These are phyloP conservation scores for Protosalanx chinensis DNA, from an alignment of 2,797 vertebrate species.

Conservation along the genomic window DNA sequence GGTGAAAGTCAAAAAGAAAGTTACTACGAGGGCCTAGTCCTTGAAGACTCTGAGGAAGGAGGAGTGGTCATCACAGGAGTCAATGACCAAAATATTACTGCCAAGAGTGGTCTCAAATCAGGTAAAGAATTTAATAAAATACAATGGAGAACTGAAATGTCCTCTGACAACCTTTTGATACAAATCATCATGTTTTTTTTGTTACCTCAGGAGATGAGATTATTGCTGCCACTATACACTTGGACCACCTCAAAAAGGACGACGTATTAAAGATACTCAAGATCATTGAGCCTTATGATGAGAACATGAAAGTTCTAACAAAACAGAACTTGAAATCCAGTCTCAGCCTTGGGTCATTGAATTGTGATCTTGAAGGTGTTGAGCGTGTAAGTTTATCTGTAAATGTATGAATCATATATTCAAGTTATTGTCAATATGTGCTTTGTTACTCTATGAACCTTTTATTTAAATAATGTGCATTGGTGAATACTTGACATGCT, in stretches of 20 bases:
- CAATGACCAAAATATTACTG: constrained; percentile 39
- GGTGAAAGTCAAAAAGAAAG: constrained; percentile 30
- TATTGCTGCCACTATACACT: constrained; percentile 72
- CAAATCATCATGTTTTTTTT: neutral
- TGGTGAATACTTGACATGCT: neutral
- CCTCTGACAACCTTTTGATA: neutral
- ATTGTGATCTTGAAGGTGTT: constrained; percentile 28
- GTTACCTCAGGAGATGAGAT: constrained; percentile 66
- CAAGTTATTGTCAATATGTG: too few relatives aligned
- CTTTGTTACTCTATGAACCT: neutral
- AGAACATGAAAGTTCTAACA: constrained; percentile 71
- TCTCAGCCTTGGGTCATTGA: constrained; percentile 38
- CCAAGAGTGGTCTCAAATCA: constrained; percentile 48
- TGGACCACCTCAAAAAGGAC: constrained; percentile 68
- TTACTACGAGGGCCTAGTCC: constrained; percentile 51
- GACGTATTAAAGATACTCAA: constrained; percentile 67
- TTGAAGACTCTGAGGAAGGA: constrained; percentile 51
- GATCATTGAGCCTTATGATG: constrained; percentile 68
- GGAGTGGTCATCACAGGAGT: constrained; percentile 49
- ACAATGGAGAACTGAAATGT: neutral
- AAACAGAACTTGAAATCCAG: constrained; percentile 53
- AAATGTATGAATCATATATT: too few relatives aligned
- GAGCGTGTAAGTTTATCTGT: constrained; percentile 39
- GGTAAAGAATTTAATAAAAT: constrained; percentile 42
- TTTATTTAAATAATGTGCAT: neutral